These are phyloP conservation scores for Enteromius paludinosus DNA, from an alignment of 2,797 vertebrate genomes.

Conservation along the genomic window DNA sequence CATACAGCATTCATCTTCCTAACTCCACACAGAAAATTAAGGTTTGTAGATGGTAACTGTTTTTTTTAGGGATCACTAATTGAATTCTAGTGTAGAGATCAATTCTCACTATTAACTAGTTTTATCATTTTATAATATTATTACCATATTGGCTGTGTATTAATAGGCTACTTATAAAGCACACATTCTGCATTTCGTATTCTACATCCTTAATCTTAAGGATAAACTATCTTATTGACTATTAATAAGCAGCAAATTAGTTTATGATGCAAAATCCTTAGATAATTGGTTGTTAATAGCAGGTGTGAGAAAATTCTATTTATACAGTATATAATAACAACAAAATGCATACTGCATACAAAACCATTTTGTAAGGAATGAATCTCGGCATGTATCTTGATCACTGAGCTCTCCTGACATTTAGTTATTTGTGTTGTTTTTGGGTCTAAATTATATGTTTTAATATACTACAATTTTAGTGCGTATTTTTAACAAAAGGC, in stretches of 20 bases:
- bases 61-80: neutral
- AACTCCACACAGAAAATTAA: constrained; percentile 79
- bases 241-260: neutral
- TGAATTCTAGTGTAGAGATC: neutral
- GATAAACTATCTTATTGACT: neutral
- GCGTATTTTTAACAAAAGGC: constrained; percentile 36
- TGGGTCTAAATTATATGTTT: constrained; percentile 45
- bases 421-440: constrained; percentile 54
- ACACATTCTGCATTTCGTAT: neutral
- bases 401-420: constrained; percentile 49
- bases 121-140: neutral
- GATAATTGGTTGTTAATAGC: neutral
- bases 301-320: neutral
- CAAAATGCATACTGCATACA: neutral
- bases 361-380: neutral
- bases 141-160: neutral
- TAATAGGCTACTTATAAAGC: neutral
- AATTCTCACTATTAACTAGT: neutral
- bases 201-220: neutral
- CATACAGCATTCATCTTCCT: constrained; percentile 76
- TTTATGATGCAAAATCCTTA: neutral
- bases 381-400: constrained; percentile 38
- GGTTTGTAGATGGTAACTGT: constrained; percentile 65
- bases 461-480: constrained; percentile 61
- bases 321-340: neutral